Conservation (phyloP, 2,888 invertebrate species). For the Busseola fusca region DNA sequence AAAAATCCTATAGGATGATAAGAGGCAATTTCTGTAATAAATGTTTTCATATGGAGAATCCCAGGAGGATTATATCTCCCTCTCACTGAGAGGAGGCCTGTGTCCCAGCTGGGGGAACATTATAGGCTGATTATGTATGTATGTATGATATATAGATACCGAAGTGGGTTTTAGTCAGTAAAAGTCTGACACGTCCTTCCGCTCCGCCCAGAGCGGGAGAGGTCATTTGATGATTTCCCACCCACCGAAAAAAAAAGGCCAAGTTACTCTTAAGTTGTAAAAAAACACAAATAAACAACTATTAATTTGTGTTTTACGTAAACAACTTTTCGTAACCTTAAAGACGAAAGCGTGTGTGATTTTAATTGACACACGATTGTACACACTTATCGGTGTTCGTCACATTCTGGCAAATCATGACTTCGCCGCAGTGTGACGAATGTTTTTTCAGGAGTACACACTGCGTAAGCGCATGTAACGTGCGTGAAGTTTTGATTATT, state of each 20-base stretch:
- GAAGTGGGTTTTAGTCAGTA: too few species aligned
- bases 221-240: too few species aligned
- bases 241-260: too few species aligned
- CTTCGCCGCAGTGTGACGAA: constrained; percentile 30
- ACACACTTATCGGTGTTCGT: constrained; percentile 41
- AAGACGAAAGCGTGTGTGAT: constrained; percentile 56
- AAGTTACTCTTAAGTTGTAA: background rate
- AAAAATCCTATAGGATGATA: background rate
- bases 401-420: constrained; percentile 32
- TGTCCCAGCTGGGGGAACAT: too few species aligned
- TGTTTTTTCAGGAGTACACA: constrained; percentile 14
- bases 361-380: constrained; percentile 48
- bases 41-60: background rate
- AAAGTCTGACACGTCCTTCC: too few species aligned
- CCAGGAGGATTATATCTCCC: too few species aligned
- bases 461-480: constrained; percentile 2
- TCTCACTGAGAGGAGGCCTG: too few species aligned
- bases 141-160: background rate
- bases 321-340: constrained; percentile 36
- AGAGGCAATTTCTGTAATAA: background rate
- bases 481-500: constrained; percentile 17
- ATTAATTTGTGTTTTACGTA: constrained; percentile 15
- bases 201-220: too few species aligned
- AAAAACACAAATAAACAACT: background rate
- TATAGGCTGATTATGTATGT: too few species aligned